Conservation (phyloP, 2,113 vertebrate genomes). For the Orthochromis malagaraziensis region DNA sequence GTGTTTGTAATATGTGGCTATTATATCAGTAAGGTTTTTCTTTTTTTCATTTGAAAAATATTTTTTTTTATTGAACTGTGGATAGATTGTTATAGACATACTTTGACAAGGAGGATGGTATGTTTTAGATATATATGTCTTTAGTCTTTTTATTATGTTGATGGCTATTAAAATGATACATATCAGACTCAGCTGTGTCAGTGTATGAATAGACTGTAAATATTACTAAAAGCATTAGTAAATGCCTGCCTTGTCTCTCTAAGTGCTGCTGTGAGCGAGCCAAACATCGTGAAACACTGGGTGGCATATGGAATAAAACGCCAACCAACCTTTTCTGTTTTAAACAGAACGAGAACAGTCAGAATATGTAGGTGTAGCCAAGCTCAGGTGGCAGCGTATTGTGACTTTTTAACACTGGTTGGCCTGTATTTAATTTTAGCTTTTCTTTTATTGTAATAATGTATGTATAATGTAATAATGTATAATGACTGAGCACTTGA, state of each 20-base stretch:
- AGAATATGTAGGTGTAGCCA: neutral
- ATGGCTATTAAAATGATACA: neutral
- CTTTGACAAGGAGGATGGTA: neutral
- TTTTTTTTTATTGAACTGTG: neutral
- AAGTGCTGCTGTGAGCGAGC: neutral
- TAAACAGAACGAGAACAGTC: neutral
- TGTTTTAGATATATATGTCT: neutral
- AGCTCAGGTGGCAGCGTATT: neutral
- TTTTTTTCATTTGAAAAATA: neutral
- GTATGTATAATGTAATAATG: neutral
- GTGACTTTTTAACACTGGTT: neutral
- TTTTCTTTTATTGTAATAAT: neutral
- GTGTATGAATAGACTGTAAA: neutral
- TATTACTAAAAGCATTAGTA: neutral
- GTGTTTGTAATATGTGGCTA: neutral
- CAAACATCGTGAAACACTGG: conserved; percentile 1
- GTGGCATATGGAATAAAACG: neutral
- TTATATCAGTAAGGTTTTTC: neutral
- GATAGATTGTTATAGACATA: neutral
- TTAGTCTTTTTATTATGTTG: neutral
- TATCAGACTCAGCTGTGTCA: neutral
- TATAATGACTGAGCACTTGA: neutral
- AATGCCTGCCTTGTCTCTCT: conserved; percentile 11
- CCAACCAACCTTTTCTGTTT: neutral
- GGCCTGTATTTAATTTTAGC: neutral